These are phyloP conservation scores for Caenorhabditis sulstoni DNA, from an alignment of 2,888 invertebrate genomes.

Conservation along the genomic window DNA sequence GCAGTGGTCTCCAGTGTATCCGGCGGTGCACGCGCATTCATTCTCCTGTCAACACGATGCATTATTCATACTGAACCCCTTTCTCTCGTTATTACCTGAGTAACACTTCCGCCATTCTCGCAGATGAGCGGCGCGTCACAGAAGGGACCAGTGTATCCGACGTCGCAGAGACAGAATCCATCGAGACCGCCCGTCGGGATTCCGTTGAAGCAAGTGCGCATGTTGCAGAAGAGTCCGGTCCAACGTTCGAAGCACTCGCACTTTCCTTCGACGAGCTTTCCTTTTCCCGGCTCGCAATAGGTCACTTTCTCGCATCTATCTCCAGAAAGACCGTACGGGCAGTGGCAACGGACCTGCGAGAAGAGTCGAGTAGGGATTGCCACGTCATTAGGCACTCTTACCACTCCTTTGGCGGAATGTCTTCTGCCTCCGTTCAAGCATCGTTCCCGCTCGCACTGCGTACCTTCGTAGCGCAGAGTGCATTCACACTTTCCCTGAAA, in stretches of 20 bases:
- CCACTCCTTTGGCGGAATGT: slow-evolving; percentile 61
- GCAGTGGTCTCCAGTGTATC: slow-evolving; percentile 67
- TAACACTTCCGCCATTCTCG: slow-evolving; percentile 65
- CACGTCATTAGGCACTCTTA: slow-evolving; percentile 15
- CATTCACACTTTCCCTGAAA: slow-evolving; percentile 71
- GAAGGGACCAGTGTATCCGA: slow-evolving; percentile 70
- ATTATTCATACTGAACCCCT: slow-evolving; percentile 9
- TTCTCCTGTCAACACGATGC: slow-evolving; percentile 57
- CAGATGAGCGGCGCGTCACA: slow-evolving; percentile 70
- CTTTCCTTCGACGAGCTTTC: slow-evolving; percentile 68
- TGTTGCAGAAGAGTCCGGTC: slow-evolving; percentile 69
- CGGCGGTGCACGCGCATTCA: slow-evolving; percentile 66
- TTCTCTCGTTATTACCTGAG: slow-evolving; percentile 32
- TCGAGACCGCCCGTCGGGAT: slow-evolving; percentile 68
- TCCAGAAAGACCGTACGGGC: slow-evolving; percentile 69
- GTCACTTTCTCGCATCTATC: slow-evolving; percentile 70
- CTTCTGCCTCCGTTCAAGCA: slow-evolving; percentile 69
- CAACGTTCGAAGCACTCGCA: slow-evolving; percentile 68
- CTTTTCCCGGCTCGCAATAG: slow-evolving; percentile 70
- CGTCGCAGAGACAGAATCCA: slow-evolving; percentile 70
- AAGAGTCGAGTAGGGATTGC: background rate
- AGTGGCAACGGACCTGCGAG: slow-evolving; percentile 63
- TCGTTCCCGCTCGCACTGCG: slow-evolving; percentile 64
- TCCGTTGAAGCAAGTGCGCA: slow-evolving; percentile 70
- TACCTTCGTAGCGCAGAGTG: slow-evolving; percentile 66